phyloP scores from a whole-genome alignment of 2,888 invertebrate species.

The Acanthopleura granulata region DNA sequence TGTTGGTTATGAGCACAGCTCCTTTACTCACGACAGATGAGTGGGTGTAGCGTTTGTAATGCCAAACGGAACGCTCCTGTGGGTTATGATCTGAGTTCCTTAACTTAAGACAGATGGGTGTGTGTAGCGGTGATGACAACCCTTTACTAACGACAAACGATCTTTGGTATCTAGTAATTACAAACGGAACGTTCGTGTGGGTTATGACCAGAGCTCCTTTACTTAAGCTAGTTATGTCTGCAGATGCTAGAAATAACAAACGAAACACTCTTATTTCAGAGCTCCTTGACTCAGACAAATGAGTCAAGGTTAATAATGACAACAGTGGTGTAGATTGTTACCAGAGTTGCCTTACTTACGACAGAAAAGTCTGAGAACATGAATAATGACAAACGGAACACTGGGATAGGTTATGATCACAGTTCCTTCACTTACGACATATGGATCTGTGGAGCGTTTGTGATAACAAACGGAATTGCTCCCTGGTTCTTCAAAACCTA shows the following conservation, averaged over 20 bases:
- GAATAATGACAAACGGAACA: no score
- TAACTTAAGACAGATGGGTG: no score
- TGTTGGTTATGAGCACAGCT: no score
- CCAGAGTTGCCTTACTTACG: not conserved
- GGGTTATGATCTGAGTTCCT: no score
- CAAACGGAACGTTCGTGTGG: no score
- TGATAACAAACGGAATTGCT: slow-evolving; percentile 72
- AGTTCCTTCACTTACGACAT: slow-evolving; percentile 32
- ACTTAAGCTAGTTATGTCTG: slow-evolving; percentile 56
- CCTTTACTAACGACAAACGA: no score
- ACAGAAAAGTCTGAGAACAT: not conserved
- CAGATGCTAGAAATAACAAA: slow-evolving; percentile 71
- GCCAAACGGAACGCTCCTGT: slow-evolving; percentile 68
- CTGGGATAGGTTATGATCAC: no score
- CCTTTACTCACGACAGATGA: slow-evolving; percentile 40
- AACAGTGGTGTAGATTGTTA: not conserved
- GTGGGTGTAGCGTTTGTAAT: slow-evolving; percentile 71
- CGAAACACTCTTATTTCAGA: slow-evolving; percentile 56
- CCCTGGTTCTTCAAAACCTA: slow-evolving; percentile 64
- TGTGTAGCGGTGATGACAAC: no score
- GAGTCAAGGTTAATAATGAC: no score
- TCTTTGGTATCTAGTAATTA: no score
- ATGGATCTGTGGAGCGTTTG: slow-evolving; percentile 69
- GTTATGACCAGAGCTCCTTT: not conserved
- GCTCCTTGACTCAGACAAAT: no score